These are phyloP conservation scores for Bos taurus DNA, from an alignment of 2,113 vertebrate species.

Conservation along the genomic window DNA sequence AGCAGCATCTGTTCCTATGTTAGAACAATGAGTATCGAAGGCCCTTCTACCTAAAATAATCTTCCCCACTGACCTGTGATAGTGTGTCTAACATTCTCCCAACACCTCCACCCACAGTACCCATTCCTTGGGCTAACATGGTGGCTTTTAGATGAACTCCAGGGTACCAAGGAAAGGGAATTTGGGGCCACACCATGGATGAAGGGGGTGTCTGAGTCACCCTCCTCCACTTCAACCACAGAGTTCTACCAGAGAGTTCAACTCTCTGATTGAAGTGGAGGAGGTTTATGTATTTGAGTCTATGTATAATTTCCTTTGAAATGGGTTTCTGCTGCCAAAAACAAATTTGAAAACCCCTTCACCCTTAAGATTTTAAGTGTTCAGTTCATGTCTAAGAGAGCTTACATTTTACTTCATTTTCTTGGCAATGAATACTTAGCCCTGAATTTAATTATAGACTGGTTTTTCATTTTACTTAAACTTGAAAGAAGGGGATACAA, in stretches of 20 bases:
- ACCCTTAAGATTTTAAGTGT: not conserved
- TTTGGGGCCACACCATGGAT: no score
- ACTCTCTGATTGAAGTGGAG: no score
- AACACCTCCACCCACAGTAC: not conserved
- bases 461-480: not conserved
- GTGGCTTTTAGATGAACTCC: not conserved
- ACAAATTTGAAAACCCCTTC: not conserved
- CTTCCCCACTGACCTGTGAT: not conserved
- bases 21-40: not conserved
- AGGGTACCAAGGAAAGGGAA: not conserved
- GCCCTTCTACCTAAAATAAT: not conserved
- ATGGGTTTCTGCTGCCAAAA: not conserved
- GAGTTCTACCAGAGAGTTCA: not conserved
- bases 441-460: not conserved
- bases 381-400: not conserved
- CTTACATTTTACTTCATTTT: not conserved
- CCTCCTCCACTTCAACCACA: not conserved
- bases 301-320: not conserved
- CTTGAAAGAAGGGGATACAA: not conserved
- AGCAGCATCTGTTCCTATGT: not conserved
- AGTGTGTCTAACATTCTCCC: not conserved
- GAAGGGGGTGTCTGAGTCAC: not conserved
- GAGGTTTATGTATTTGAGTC: not conserved
- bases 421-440: not conserved
- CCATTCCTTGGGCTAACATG: not conserved